Evolutionary conservation across 2,888 invertebrate genomes (phyloP).

Genomic region (Uropetala carovei): DNA sequence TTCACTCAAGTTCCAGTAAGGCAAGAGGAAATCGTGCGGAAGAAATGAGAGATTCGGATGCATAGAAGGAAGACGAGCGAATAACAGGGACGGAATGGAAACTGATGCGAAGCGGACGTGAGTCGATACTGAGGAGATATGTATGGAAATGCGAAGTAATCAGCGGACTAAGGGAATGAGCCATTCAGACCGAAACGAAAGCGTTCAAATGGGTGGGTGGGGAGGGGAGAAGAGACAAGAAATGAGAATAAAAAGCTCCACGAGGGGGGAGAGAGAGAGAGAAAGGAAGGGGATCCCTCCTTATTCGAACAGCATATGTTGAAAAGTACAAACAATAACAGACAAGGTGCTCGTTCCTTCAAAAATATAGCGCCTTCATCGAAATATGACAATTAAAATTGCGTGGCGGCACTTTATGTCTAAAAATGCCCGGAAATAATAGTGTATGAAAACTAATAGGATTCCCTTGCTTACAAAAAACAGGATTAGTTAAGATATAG

Average conservation of each 20-base stretch:
- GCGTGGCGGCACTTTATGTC: too few relatives aligned
- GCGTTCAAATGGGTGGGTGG: background rate
- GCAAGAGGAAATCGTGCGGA: background rate
- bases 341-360: too few relatives aligned
- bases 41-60: background rate
- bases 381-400: too few relatives aligned
- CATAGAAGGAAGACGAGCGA: background rate
- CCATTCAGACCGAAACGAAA: background rate
- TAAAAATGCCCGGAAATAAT: too few relatives aligned
- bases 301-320: too few relatives aligned
- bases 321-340: too few relatives aligned
- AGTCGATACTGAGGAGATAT: background rate
- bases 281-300: background rate
- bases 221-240: background rate
- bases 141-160: background rate
- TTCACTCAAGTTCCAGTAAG: background rate
- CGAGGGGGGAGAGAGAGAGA: background rate
- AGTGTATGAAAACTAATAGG: too few relatives aligned
- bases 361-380: too few relatives aligned
- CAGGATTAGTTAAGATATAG: too few relatives aligned
- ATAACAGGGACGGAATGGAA: background rate
- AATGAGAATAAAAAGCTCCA: background rate
- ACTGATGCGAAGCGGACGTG: background rate
- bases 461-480: too few relatives aligned
- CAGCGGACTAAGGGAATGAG: background rate